phyloP scores from a whole-genome alignment of 2,888 invertebrate species.

The Oligia latruncula region DNA sequence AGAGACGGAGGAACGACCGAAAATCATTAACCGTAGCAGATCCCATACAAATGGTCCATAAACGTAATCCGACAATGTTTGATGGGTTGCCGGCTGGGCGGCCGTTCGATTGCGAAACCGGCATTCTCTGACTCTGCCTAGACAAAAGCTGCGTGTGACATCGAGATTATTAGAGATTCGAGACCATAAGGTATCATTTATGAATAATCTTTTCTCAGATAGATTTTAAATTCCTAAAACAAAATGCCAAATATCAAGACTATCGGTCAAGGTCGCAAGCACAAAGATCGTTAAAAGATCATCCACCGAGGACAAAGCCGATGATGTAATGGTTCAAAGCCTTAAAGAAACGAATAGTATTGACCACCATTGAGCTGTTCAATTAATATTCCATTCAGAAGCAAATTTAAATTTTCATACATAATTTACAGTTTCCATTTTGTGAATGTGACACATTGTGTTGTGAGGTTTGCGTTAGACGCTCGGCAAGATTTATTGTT shows the following conservation, averaged over 20 bases:
- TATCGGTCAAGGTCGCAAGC: constrained; percentile 53
- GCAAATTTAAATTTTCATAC: constrained; percentile 66
- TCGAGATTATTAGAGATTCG: constrained; percentile 18
- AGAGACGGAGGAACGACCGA: constrained; percentile 77
- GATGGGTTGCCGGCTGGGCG: constrained; percentile 77
- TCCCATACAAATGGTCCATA: constrained; percentile 87
- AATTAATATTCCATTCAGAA: constrained; percentile 66
- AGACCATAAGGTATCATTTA: constrained; percentile 3
- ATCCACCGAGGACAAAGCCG: constrained; percentile 62
- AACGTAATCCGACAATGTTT: constrained; percentile 87
- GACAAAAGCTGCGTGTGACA: constrained; percentile 67
- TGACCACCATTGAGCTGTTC: constrained; percentile 44
- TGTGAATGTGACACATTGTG: constrained; percentile 67
- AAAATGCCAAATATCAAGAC: constrained; percentile 28
- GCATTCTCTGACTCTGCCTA: constrained; percentile 65
- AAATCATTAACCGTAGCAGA: constrained; percentile 86
- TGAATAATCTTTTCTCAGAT: constrained; percentile 20
- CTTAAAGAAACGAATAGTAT: constrained; percentile 53
- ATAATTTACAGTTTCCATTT: constrained; percentile 57
- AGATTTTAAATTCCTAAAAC: constrained; percentile 24
- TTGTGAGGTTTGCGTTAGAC: constrained; percentile 68
- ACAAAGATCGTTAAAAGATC: constrained; percentile 47
- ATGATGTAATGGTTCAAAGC: constrained; percentile 65
- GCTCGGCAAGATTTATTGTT: constrained; percentile 80
- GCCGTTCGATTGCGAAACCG: constrained; percentile 76